These are phyloP conservation scores for Hippocampus abdominalis DNA, from an alignment of 2,113 vertebrate species.

Conservation along the genomic window DNA sequence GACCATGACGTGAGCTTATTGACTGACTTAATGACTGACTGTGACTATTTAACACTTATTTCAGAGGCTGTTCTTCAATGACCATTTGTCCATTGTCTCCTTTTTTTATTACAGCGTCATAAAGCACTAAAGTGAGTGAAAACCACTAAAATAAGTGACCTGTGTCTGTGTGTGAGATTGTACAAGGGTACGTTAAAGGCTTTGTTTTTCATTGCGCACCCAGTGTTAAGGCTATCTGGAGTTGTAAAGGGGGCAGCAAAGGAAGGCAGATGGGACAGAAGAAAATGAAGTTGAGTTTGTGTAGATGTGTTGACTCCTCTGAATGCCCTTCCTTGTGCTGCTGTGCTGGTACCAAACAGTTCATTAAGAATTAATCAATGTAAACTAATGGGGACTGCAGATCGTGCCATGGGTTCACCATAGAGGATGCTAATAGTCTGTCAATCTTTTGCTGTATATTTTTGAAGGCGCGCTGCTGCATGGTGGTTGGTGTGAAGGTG, in stretches of 20 bases:
- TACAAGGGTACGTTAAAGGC: conserved; percentile 67
- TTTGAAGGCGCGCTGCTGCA: not conserved
- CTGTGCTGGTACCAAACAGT: conserved; percentile 28
- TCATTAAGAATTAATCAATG: not conserved
- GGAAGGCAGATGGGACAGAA: conserved; percentile 43
- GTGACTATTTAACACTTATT: conserved; percentile 30
- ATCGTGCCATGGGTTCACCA: not conserved
- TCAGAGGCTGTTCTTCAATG: conserved; percentile 52
- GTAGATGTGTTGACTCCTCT: conserved; percentile 38
- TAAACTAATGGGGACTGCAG: not conserved
- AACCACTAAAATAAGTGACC: conserved; percentile 59
- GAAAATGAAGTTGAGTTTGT: conserved; percentile 45
- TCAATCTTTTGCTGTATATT: not conserved
- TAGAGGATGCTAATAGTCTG: not conserved
- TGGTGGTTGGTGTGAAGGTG: not conserved
- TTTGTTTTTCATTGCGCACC: conserved; percentile 58
- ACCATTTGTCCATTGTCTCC: conserved; percentile 73
- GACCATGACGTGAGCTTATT: conserved; percentile 28
- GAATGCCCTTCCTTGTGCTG: conserved; percentile 3
- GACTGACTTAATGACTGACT: conserved; percentile 44
- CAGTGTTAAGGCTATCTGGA: conserved; percentile 42
- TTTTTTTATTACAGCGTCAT: conserved; percentile 43
- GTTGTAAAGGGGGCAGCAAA: conserved; percentile 42
- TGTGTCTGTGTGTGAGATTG: conserved; percentile 24
- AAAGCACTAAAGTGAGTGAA: conserved; percentile 61